Conservation (phyloP, 2,888 invertebrate species). For the Tuta absoluta region DNA sequence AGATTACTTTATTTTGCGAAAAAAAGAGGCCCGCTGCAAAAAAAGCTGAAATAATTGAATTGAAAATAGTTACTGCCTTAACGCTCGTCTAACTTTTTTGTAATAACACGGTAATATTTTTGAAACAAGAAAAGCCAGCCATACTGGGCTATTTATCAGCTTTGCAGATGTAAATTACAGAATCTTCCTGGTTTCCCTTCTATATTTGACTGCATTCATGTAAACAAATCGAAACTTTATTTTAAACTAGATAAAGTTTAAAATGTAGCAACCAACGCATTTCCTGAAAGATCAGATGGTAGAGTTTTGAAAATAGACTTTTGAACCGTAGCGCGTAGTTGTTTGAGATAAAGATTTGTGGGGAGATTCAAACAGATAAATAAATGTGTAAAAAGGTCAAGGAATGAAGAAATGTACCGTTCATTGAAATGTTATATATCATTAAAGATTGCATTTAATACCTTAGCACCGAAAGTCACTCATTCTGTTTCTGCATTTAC, state of each 20-base stretch:
- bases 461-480: too few relatives aligned
- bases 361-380: too few relatives aligned
- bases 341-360: not conserved
- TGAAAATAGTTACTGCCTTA: too few relatives aligned
- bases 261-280: conserved; percentile 8
- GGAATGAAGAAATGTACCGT: not conserved
- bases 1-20: too few relatives aligned
- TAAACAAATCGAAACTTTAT: conserved; percentile 16
- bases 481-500: too few relatives aligned
- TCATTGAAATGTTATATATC: not conserved
- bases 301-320: conserved; percentile 25
- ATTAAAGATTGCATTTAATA: too few relatives aligned
- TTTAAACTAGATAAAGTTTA: conserved; percentile 19
- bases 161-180: not conserved
- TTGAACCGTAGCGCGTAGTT: not conserved
- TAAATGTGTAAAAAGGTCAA: not conserved
- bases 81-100: too few relatives aligned
- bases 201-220: not conserved
- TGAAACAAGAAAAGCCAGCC: too few relatives aligned
- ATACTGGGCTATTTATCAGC: too few relatives aligned
- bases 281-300: conserved; percentile 31
- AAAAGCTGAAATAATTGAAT: too few relatives aligned
- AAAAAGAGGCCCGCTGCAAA: too few relatives aligned
- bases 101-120: too few relatives aligned
- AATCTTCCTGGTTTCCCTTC: not conserved